Conservation (phyloP, 2,113 vertebrate genomes). For the Istiophorus platypterus region DNA sequence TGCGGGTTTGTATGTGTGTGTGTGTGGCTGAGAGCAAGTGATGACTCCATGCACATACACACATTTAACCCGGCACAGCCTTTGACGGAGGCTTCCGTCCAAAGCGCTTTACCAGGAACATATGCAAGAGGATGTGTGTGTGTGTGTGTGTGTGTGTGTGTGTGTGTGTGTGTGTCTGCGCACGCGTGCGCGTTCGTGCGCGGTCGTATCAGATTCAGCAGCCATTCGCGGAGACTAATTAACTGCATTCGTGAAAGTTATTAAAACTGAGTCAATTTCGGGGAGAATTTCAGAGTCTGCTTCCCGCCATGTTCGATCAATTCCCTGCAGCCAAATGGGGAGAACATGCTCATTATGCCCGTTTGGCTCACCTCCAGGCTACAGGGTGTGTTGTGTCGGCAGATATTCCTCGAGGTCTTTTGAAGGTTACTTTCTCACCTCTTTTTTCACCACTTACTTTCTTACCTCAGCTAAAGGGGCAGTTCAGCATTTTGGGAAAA, state of each 20-base stretch:
- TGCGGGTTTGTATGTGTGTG: no score
- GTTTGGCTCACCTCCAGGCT: constrained; percentile 22
- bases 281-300: background rate
- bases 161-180: no score
- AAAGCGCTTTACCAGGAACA: constrained; percentile 13
- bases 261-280: constrained; percentile 35
- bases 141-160: no score
- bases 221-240: constrained; percentile 10
- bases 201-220: constrained; percentile 7
- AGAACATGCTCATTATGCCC: constrained; percentile 13
- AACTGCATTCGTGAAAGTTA: constrained; percentile 27
- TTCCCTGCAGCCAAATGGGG: constrained; percentile 4
- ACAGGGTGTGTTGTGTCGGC: background rate
- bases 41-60: background rate
- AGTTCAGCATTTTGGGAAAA: background rate
- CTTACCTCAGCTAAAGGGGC: background rate
- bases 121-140: no score
- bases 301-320: constrained; percentile 17
- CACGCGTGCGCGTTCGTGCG: no score
- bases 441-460: no score
- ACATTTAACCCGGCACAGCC: constrained; percentile 20
- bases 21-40: background rate
- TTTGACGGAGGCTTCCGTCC: constrained; percentile 18
- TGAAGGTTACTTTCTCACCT: constrained; percentile 12
- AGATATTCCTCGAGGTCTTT: constrained; percentile 18